Percentiles rank a stretch among this genome's conserved stretches.
Evolutionary conservation across 1,140 invertebrate genomes (phyloP).

Genomic region (Drosophila athabasca): DNA sequence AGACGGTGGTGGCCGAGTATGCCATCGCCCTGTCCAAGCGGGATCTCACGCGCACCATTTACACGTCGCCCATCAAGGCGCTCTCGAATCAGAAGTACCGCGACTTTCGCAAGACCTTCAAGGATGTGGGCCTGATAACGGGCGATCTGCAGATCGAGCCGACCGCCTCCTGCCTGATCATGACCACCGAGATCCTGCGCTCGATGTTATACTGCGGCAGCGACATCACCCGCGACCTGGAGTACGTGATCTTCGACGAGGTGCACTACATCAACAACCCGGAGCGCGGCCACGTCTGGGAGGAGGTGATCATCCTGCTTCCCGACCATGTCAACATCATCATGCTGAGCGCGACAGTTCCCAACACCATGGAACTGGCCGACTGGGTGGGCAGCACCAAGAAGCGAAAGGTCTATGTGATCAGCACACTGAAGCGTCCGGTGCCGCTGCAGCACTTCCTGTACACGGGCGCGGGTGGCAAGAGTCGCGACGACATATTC

Average conservation of each 20-base stretch:
- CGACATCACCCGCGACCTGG: constrained; percentile 96
- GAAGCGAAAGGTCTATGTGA: constrained; percentile 96
- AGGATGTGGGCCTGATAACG: constrained; percentile 97
- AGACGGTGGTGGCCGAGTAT: constrained; percentile 99
- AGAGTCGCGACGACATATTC: constrained; percentile 92
- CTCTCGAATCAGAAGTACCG: constrained; percentile 99
- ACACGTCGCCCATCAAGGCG: constrained; percentile 99
- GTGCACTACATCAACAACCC: constrained; percentile 99
- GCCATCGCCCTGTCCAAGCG: constrained; percentile 96
- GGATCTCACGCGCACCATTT: constrained; percentile 97
- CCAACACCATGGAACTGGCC: constrained; percentile 98
- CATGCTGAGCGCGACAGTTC: constrained; percentile 98
- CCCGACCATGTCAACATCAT: constrained; percentile 98
- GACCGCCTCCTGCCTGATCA: constrained; percentile 97
- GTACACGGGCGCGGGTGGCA: constrained; percentile 92
- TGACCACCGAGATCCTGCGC: constrained; percentile 99
- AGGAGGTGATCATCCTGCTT: constrained; percentile 98
- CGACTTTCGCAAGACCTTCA: constrained; percentile 96
- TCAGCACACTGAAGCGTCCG: constrained; percentile 96
- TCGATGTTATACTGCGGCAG: constrained; percentile 99
- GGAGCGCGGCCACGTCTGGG: constrained; percentile 99
- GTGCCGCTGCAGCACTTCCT: constrained; percentile 98
- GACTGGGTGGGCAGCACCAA: constrained; percentile 98
- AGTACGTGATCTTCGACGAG: constrained; percentile 99
- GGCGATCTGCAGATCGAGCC: constrained; percentile 98